phyloP scores from a whole-genome alignment of 1,140 invertebrate genomes.

The Drosophila athabasca region DNA sequence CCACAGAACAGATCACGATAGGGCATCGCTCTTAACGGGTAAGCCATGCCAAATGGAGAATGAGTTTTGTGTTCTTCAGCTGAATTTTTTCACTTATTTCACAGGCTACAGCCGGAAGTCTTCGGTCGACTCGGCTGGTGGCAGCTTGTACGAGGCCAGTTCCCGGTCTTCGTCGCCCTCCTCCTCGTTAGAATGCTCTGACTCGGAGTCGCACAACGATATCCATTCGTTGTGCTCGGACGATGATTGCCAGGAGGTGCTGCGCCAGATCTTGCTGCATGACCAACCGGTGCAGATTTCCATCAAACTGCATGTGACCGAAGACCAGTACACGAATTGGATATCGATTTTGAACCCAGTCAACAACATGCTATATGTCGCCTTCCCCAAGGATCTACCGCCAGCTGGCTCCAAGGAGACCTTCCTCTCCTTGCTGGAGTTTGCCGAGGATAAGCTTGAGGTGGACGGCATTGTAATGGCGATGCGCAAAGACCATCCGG shows the following conservation, averaged over 20 bases:
- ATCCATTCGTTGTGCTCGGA: constrained; percentile 77
- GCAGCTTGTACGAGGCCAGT: constrained; percentile 74
- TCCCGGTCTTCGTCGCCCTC: constrained; percentile 68
- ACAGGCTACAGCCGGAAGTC: constrained; percentile 85
- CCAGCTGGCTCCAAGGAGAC: constrained; percentile 96
- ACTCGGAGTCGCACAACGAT: constrained; percentile 65
- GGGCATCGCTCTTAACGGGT: constrained; percentile 86
- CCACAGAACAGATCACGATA: constrained; percentile 85
- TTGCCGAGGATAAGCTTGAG: constrained; percentile 95
- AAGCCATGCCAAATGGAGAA: constrained; percentile 27
- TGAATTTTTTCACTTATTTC: constrained; percentile 37
- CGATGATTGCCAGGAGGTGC: constrained; percentile 83
- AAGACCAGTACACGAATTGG: constrained; percentile 90
- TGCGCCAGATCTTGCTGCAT: constrained; percentile 86
- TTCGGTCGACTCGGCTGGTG: constrained; percentile 83
- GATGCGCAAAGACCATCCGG: constrained; percentile 92
- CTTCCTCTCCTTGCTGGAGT: constrained; percentile 96
- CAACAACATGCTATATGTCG: constrained; percentile 91
- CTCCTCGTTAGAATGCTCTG: constrained; percentile 76
- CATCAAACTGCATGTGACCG: constrained; percentile 91
- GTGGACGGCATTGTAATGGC: constrained; percentile 88
- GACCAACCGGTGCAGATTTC: constrained; percentile 88
- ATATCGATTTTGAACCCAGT: constrained; percentile 89
- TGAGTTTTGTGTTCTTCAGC: background rate
- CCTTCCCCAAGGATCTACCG: constrained; percentile 92